Percentiles rank a stretch among this genome's conserved stretches.
These are phyloP conservation scores for Copidosoma aretas DNA, from an alignment of 2,888 invertebrate genomes.

Conservation along the genomic window DNA sequence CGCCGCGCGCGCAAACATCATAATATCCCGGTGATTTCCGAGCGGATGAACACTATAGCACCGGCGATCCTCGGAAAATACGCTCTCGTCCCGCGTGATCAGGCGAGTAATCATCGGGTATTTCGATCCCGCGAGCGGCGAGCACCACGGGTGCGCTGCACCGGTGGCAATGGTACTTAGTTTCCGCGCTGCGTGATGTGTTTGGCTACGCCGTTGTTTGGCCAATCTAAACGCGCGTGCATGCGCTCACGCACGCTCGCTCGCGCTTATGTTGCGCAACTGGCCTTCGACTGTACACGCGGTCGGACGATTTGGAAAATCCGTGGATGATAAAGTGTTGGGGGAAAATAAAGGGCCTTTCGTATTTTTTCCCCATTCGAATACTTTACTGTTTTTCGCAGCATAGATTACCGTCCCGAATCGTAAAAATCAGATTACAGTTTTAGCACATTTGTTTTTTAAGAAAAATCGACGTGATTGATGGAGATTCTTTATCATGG, in stretches of 20 bases:
- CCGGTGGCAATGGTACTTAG: conserved; percentile 8
- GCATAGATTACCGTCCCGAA: no score
- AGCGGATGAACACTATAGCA: conserved; percentile 18
- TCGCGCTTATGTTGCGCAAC: neutral
- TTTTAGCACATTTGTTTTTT: no score
- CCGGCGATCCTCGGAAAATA: conserved; percentile 16
- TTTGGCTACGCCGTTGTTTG: conserved; percentile 22
- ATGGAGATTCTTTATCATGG: no score
- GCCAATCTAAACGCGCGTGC: neutral
- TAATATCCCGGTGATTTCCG: conserved; percentile 16
- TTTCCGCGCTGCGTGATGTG: conserved; percentile 5
- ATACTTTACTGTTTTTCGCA: no score
- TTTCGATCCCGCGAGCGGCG: conserved; percentile 28
- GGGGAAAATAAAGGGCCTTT: no score
- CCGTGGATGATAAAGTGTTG: no score
- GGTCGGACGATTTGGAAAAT: no score
- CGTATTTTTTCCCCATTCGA: no score
- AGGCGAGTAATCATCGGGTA: conserved; percentile 31
- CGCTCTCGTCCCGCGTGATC: conserved; percentile 23
- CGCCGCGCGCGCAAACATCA: neutral
- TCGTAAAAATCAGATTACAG: no score
- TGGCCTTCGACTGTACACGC: no score
- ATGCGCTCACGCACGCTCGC: neutral
- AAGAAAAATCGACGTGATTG: no score
- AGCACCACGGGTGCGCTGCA: no score